Conservation (phyloP, 2,888 invertebrate species). For the Hermodice carunculata region DNA sequence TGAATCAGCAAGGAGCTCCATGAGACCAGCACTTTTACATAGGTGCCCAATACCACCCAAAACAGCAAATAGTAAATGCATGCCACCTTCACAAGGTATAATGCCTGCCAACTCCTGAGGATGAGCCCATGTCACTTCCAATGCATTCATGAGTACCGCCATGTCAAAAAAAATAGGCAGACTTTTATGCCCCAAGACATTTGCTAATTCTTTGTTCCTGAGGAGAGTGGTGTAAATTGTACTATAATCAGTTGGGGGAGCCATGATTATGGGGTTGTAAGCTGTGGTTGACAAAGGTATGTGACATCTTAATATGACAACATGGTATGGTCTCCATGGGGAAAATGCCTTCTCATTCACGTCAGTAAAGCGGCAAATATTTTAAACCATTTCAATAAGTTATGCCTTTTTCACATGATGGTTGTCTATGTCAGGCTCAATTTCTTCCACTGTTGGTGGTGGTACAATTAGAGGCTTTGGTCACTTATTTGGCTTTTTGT, state of each 20-base stretch:
- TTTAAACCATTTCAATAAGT: too few species aligned
- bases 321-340: constrained; percentile 1
- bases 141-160: constrained; percentile 5
- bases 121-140: constrained; percentile 11
- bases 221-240: constrained; percentile 5
- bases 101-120: neutral
- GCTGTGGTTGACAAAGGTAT: neutral
- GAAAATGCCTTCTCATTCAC: neutral
- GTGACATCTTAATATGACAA: neutral
- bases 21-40: too few species aligned
- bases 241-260: neutral
- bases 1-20: too few species aligned
- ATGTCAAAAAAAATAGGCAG: constrained; percentile 9
- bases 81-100: constrained; percentile 5
- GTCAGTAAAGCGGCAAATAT: too few species aligned
- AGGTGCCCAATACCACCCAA: too few species aligned
- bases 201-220: constrained; percentile 1
- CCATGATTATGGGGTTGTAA: constrained; percentile 7
- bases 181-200: constrained; percentile 5
- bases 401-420: too few species aligned
- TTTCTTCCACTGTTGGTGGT: neutral
- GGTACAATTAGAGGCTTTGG: constrained; percentile 1
- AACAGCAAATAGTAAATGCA: constrained; percentile 11
- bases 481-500: constrained; percentile 2
- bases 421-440: too few species aligned